These are phyloP conservation scores for Aricia agestis DNA, from an alignment of 1,140 invertebrate genomes.

Conservation along the genomic window DNA sequence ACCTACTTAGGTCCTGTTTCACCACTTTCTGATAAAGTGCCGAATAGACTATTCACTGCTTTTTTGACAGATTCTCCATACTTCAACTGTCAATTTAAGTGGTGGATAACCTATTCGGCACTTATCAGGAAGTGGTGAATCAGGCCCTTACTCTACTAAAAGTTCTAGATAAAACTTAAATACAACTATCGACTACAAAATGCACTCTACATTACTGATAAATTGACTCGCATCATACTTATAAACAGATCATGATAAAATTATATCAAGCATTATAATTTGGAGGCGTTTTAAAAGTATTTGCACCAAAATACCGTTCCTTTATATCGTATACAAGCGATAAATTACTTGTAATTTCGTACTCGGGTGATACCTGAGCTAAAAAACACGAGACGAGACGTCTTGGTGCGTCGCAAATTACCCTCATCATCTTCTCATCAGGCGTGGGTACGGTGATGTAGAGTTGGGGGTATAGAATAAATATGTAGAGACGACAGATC, in stretches of 20 bases:
- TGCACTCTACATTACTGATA: no score
- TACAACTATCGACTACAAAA: no score
- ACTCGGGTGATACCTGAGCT: constrained; percentile 69
- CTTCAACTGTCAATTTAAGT: no score
- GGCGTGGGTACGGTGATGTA: constrained; percentile 70
- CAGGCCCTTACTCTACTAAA: no score
- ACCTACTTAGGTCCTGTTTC: no score
- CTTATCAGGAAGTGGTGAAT: no score
- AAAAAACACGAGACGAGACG: constrained; percentile 73
- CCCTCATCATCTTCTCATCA: constrained; percentile 75
- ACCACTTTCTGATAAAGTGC: no score
- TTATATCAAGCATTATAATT: neutral
- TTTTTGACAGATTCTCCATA: no score
- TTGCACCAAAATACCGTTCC: constrained; percentile 39
- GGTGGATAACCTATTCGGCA: no score
- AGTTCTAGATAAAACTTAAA: no score
- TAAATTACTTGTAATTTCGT: constrained; percentile 73
- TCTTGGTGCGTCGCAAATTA: constrained; percentile 75
- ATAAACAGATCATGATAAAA: neutral
- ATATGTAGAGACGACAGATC: constrained; percentile 26
- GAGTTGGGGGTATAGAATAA: constrained; percentile 48
- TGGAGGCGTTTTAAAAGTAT: constrained; percentile 43
- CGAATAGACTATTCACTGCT: no score
- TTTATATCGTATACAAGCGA: constrained; percentile 47
- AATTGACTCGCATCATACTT: neutral